phyloP scores from a whole-genome alignment of 92 coral and sea anemone genomes.

The Micromussa lordhowensis region DNA sequence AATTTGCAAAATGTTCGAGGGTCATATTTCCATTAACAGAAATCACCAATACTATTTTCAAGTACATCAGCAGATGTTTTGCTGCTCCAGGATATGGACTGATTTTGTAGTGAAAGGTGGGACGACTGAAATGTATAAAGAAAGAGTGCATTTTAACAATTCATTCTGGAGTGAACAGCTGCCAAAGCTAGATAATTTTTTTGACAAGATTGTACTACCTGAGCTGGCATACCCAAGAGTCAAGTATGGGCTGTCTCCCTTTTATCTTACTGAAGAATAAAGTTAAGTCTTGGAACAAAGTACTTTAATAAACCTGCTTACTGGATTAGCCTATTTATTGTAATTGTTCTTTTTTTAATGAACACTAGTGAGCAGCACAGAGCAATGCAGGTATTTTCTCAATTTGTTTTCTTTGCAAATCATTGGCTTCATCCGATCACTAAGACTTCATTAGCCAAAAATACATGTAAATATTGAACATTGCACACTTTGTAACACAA shows the following conservation, averaged over 20 bases:
- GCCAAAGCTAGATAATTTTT: slow-evolving; percentile 50
- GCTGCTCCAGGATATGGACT: slow-evolving; percentile 48
- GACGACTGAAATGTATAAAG: slow-evolving; percentile 38
- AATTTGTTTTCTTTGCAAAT: slow-evolving; percentile 18
- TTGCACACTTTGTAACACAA: slow-evolving; percentile 12
- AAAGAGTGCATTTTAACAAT: slow-evolving; percentile 43
- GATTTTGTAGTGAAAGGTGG: slow-evolving; percentile 46
- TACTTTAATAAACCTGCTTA: not conserved
- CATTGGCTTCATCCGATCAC: not conserved
- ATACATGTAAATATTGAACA: not conserved
- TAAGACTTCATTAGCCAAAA: slow-evolving; percentile 12
- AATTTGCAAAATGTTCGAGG: slow-evolving; percentile 47
- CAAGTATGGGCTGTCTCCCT: slow-evolving; percentile 48
- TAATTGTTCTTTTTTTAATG: slow-evolving; percentile 1
- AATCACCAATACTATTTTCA: slow-evolving; percentile 42
- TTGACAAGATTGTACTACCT: slow-evolving; percentile 40
- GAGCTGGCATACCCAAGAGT: slow-evolving; percentile 56
- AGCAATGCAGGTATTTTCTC: not conserved
- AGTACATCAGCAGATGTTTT: slow-evolving; percentile 52
- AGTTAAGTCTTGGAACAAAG: slow-evolving; percentile 21
- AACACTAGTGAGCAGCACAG: slow-evolving; percentile 10
- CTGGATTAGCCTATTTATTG: slow-evolving; percentile 18
- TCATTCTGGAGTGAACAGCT: slow-evolving; percentile 42
- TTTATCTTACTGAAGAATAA: slow-evolving; percentile 37
- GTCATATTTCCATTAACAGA: slow-evolving; percentile 41